These are phyloP conservation scores for Lethenteron reissneri DNA, from an alignment of 2,113 vertebrate genomes.

Conservation along the genomic window DNA sequence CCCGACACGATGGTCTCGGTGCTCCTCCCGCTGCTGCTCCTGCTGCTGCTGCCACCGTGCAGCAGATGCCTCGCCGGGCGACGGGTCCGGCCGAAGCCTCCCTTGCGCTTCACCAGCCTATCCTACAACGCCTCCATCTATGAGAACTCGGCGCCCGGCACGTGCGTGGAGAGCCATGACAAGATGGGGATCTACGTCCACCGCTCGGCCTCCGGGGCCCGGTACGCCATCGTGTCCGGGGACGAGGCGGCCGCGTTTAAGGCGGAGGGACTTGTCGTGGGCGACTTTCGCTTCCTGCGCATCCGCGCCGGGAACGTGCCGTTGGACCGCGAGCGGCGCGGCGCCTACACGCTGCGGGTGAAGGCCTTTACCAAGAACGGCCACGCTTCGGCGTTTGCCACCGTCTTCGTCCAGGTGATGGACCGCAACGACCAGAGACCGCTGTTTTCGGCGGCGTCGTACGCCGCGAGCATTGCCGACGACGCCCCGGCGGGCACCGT, in stretches of 20 bases:
- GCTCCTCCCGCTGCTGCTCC: too few species aligned
- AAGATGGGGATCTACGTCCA: constrained; percentile 30
- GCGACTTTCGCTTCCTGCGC: constrained; percentile 85
- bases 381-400: constrained; percentile 41
- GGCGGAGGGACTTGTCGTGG: constrained; percentile 69
- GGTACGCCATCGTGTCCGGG: constrained; percentile 87
- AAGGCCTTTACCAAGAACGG: constrained; percentile 61
- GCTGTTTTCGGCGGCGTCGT: constrained; percentile 82
- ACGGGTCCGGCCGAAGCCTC: constrained; percentile 1
- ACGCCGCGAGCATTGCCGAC: constrained; percentile 69
- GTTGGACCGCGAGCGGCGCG: constrained; percentile 81
- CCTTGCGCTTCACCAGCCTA: constrained; percentile 50
- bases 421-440: constrained; percentile 91
- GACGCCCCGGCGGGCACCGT: constrained; percentile 40
- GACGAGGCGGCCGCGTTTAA: constrained; percentile 92
- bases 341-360: constrained; percentile 57
- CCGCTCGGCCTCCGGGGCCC: constrained; percentile 52
- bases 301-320: constrained; percentile 95
- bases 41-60: too few species aligned
- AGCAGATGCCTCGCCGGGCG: too few species aligned
- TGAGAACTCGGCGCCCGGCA: constrained; percentile 93
- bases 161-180: constrained; percentile 40
- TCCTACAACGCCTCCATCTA: constrained; percentile 78
- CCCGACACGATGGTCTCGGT: too few species aligned
- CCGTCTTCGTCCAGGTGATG: constrained; percentile 58